These are phyloP conservation scores for Lutjanus campechanus DNA, from an alignment of 2,797 vertebrate genomes.

Conservation along the genomic window DNA sequence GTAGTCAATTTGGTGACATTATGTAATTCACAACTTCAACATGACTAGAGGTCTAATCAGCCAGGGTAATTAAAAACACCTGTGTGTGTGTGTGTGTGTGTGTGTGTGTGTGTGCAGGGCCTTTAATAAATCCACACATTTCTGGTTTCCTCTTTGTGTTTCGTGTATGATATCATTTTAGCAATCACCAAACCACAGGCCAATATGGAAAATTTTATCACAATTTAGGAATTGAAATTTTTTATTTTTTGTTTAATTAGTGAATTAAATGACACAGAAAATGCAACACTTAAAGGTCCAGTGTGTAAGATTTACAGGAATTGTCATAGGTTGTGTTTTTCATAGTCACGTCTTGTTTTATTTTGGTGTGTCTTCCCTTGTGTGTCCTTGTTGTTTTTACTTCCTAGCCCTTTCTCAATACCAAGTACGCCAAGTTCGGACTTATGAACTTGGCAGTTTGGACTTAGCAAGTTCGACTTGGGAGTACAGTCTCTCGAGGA, in stretches of 20 bases:
- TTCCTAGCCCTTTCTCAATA: no score
- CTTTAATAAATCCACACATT: background rate
- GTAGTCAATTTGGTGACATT: background rate
- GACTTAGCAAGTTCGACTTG: no score
- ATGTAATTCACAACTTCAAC: background rate
- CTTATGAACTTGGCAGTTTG: no score
- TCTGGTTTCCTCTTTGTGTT: background rate
- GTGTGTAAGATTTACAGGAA: no score
- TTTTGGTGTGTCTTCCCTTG: no score
- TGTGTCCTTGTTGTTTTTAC: no score
- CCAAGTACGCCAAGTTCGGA: no score
- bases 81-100: background rate
- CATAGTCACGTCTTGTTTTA: no score
- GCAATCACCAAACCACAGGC: background rate
- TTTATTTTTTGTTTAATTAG: background rate
- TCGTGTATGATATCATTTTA: background rate
- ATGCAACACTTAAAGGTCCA: no score
- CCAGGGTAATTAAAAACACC: background rate
- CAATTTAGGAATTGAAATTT: background rate
- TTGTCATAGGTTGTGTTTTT: no score
- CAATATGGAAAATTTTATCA: background rate
- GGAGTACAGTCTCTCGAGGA: no score
- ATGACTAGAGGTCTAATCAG: background rate
- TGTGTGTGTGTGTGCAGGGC: background rate
- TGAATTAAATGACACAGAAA: background rate